Evolutionary conservation across 2,797 vertebrate species (phyloP), one percentile per base, ranked within the genome.

Genomic region (Girardinus metallicus): DNA sequence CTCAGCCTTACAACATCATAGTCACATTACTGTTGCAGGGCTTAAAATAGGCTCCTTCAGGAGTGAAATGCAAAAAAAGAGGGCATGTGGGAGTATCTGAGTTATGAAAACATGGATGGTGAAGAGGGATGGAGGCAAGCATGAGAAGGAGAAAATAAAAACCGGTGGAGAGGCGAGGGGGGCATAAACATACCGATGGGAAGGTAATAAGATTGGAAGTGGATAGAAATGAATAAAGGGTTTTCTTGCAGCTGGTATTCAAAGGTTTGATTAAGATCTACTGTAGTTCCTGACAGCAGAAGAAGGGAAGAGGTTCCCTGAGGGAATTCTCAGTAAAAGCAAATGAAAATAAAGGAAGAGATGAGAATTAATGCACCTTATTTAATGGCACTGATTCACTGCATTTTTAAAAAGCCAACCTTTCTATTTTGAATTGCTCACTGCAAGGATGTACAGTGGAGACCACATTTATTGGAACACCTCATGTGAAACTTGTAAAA

Each of bases 1-100:
- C 92, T 95, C 95, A 93, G 94, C 92, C 94, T 94, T 92, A 93
- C 94, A 92, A 87, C 86, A 91, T 93, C 86, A 77, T 85, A 93
- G 94, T 90, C 91, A 92, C 91, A 91, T 75, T 81, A 73, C 76
- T 78, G 87, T 80, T 86, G 91, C 68, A 29, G 74, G 90, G 91
- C 94, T 96, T 91, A 70, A 88, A 96, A 93, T 88, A 94, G 93
- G 93, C 72, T 84, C 84, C 78, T 81, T 78, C 72, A 78, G 74
- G 78, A 86, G 78, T 66, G 77, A 68, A 77, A 83, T 64, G 73
- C 8, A 78, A 83, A 86, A 86, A 46, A 75, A 81, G 80, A 82
- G 82, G 84, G 75, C 64, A 46, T 53, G 57, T 44, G 85, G 82
- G 62, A 84, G 79, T 49, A 77, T 77, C 81, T 46, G 29, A 64